These are phyloP conservation scores for Dasysyrphus tricinctus DNA, from an alignment of 2,888 invertebrate species.

Conservation along the genomic window DNA sequence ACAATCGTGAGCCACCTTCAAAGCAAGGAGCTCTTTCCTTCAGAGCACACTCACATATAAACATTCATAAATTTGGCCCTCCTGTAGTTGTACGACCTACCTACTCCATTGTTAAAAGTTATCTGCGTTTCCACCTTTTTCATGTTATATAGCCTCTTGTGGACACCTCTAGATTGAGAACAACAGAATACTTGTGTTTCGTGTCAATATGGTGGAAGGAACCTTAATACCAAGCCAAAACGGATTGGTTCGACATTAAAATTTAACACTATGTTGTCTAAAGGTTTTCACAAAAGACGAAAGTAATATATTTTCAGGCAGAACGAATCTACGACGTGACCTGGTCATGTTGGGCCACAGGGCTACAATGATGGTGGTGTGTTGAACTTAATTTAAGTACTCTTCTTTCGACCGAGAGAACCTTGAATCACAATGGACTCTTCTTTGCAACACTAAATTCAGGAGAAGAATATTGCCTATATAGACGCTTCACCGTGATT, in stretches of 20 bases:
- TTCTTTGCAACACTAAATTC: constrained; percentile 33
- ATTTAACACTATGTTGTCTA: constrained; percentile 13
- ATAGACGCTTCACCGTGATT: constrained; percentile 6
- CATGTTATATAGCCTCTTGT: constrained; percentile 54
- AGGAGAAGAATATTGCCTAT: constrained; percentile 41
- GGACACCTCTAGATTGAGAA: constrained; percentile 50
- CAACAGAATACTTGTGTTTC: constrained; percentile 17
- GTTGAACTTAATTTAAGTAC: constrained; percentile 28
- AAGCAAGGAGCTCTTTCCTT: constrained; percentile 16
- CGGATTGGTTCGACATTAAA: constrained; percentile 52
- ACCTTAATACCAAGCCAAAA: constrained; percentile 7
- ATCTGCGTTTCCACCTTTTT: constrained; percentile 56
- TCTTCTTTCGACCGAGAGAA: constrained; percentile 7
- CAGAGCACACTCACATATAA: constrained; percentile 14
- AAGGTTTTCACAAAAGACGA: constrained; percentile 48
- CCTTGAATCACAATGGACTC: neutral
- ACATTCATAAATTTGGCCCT: constrained; percentile 45
- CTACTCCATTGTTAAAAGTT: constrained; percentile 58
- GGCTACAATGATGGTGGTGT: constrained; percentile 4
- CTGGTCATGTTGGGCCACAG: constrained; percentile 22
- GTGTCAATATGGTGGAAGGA: constrained; percentile 42
- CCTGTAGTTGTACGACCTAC: constrained; percentile 8
- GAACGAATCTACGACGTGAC: constrained; percentile 42
- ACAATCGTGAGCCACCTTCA: constrained; percentile 19
- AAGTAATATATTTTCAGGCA: constrained; percentile 35